phyloP scores from a whole-genome alignment of 2,888 invertebrate species.

The Tipula helvola region DNA sequence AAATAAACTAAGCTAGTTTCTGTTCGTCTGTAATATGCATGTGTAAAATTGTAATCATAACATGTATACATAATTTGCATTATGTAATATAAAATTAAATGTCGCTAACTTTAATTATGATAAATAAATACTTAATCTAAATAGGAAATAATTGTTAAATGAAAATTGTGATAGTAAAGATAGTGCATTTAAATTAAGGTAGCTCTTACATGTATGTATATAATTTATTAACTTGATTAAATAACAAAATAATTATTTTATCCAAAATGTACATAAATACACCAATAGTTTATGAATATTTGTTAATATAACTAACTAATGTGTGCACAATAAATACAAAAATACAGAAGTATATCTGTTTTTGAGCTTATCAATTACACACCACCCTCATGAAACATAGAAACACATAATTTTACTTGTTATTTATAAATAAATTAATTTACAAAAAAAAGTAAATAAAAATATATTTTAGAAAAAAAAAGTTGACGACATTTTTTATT shows the following conservation, averaged over 20 bases:
- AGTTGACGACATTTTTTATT: background rate
- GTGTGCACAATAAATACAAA: background rate
- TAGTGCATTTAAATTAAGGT: background rate
- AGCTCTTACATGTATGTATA: background rate
- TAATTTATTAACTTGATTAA: background rate
- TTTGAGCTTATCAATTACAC: background rate
- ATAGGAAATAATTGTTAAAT: background rate
- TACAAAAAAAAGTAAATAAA: background rate
- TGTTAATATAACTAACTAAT: background rate
- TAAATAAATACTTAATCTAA: background rate
- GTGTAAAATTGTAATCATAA: no score
- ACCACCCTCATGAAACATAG: background rate
- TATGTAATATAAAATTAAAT: background rate
- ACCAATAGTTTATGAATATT: background rate
- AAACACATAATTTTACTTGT: background rate
- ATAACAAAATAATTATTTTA: background rate
- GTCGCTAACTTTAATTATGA: background rate
- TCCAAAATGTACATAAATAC: background rate
- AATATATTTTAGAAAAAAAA: background rate
- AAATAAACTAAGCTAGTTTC: no score
- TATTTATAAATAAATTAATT: background rate
- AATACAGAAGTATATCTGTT: background rate
- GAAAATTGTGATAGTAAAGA: background rate
- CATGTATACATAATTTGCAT: background rate
- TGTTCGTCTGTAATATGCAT: no score